A percentile compares a stretch with the other conserved stretches of the same genome.
phyloP scores from a whole-genome alignment of 1,140 invertebrate genomes.

The Melanaphis sacchari region DNA sequence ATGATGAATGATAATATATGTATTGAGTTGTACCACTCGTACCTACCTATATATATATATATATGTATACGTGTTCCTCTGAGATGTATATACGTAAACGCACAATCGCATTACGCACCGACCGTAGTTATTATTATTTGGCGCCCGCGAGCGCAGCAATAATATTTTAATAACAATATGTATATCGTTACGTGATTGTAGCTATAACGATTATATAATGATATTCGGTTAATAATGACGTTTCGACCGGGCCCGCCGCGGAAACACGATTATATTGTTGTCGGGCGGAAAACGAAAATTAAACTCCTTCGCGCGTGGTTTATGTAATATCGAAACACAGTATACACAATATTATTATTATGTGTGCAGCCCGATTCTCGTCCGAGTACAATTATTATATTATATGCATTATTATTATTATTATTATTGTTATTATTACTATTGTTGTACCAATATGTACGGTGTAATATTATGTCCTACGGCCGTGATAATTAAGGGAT shows the following conservation, averaged over 20 bases:
- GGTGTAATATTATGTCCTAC: not conserved
- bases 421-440: not conserved
- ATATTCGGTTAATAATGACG: slow-evolving; percentile 35
- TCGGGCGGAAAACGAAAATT: slow-evolving; percentile 42
- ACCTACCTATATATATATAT: not conserved
- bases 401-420: not conserved
- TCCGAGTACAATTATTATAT: not conserved
- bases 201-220: not conserved
- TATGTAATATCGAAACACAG: not conserved
- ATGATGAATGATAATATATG: not conserved
- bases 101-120: slow-evolving; percentile 47
- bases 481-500: not conserved
- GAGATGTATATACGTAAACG: not conserved
- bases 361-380: not conserved
- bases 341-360: not conserved
- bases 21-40: not conserved
- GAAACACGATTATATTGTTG: slow-evolving; percentile 43
- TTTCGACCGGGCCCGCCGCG: not conserved
- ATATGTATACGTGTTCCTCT: not conserved
- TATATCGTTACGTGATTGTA: not conserved
- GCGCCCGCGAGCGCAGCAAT: not conserved
- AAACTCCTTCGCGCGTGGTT: not conserved
- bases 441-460: not conserved
- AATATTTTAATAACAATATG: slow-evolving; percentile 41
- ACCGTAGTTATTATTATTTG: not conserved